Conservation (phyloP, 2,888 invertebrate species). For the Ernsta delagoae region DNA sequence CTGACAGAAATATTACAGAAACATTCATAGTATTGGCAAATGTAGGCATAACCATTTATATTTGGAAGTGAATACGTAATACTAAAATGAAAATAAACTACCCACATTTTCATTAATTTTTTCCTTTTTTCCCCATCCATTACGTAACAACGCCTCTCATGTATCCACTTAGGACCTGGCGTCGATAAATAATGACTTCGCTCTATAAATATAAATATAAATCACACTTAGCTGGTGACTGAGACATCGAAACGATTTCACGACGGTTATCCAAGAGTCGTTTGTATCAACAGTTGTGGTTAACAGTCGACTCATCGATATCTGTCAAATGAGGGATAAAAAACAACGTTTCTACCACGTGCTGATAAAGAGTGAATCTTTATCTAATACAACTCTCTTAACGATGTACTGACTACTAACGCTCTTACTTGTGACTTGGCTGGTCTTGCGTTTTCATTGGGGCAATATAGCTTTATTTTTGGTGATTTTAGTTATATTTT, state of each 20-base stretch:
- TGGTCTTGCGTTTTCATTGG: too few species aligned
- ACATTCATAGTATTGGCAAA: too few species aligned
- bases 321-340: constrained; percentile 70
- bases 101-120: too few species aligned
- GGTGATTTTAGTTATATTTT: too few species aligned
- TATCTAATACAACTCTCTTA: not conserved
- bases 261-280: constrained; percentile 52
- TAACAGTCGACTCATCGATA: constrained; percentile 60
- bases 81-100: too few species aligned
- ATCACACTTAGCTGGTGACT: constrained; percentile 62
- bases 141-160: constrained; percentile 5
- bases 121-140: not conserved
- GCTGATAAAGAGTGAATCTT: constrained; percentile 2
- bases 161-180: constrained; percentile 30
- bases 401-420: too few species aligned
- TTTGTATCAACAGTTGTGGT: constrained; percentile 23
- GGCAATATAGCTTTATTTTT: too few species aligned
- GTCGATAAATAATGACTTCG: constrained; percentile 42
- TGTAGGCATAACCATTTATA: too few species aligned
- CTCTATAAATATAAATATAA: constrained; percentile 55
- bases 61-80: too few species aligned
- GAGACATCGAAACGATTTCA: constrained; percentile 74
- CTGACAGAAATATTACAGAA: too few species aligned
- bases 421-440: too few species aligned
- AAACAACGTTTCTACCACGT: constrained; percentile 47